A percentile compares a stretch with the other conserved stretches of the same genome.
These are phyloP conservation scores for Palythoa heliodiscus DNA, from an alignment of 92 coral and sea anemone species.

Conservation along the genomic window DNA sequence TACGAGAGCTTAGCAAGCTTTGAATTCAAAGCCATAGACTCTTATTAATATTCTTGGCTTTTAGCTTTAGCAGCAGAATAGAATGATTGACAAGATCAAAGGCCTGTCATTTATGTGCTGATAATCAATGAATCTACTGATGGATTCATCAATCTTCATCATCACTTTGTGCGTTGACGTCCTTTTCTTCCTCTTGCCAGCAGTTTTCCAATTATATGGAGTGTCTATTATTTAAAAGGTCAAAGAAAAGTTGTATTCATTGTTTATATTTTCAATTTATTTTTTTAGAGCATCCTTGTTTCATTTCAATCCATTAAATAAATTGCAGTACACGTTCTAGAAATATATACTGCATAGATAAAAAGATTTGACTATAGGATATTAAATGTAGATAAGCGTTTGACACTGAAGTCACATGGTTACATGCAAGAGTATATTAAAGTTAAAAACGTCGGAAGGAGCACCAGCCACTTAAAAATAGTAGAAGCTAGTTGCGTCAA, in stretches of 20 bases:
- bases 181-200: conserved; percentile 19
- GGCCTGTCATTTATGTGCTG: conserved; percentile 16
- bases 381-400: neutral
- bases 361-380: neutral
- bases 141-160: conserved; percentile 6
- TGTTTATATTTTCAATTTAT: neutral
- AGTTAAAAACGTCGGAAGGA: no score
- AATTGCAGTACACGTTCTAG: conserved; percentile 9
- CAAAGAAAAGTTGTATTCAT: conserved; percentile 1
- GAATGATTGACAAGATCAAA: no score
- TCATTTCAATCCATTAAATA: conserved; percentile 6
- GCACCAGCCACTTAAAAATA: no score
- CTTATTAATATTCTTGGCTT: no score
- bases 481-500: no score
- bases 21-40: no score
- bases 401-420: neutral
- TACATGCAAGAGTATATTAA: no score
- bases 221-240: neutral
- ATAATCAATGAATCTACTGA: conserved; percentile 22
- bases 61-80: no score
- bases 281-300: neutral
- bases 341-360: neutral
- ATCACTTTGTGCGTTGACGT: neutral
- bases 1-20: no score
- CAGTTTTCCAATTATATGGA: neutral